A percentile compares a stretch with the other conserved stretches of the same genome.
Conservation (phyloP, 2,888 invertebrate genomes). For the Agrochola litura region DNA sequence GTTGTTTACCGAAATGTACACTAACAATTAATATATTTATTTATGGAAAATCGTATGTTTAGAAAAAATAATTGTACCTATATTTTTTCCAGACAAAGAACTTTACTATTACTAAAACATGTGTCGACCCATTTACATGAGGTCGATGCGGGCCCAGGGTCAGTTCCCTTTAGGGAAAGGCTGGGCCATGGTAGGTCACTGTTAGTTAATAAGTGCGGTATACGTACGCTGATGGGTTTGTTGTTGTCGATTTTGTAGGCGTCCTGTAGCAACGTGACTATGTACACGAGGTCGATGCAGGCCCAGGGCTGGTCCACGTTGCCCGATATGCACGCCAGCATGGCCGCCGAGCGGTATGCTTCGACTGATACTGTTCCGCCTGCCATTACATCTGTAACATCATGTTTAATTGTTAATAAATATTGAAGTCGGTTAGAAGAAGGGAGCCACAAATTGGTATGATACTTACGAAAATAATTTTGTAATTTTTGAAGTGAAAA, state of each 20-base stretch:
- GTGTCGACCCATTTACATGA: no score
- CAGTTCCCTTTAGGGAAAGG: no score
- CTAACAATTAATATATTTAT: no score
- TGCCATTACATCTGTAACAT: slow-evolving; percentile 67
- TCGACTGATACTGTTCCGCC: slow-evolving; percentile 94
- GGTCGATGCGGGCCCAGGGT: no score
- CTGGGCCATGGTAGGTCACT: not conserved
- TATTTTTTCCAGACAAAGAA: no score
- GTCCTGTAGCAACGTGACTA: slow-evolving; percentile 95
- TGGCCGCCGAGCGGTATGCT: slow-evolving; percentile 92
- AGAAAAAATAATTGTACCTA: no score
- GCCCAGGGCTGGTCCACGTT: slow-evolving; percentile 97
- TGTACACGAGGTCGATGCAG: slow-evolving; percentile 97
- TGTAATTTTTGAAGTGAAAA: no score
- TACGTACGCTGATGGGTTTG: slow-evolving; percentile 80
- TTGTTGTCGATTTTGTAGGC: slow-evolving; percentile 86
- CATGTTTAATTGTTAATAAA: not conserved
- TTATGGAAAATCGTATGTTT: no score
- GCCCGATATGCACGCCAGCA: slow-evolving; percentile 93
- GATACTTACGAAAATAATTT: no score
- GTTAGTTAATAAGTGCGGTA: not conserved
- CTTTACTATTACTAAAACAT: no score
- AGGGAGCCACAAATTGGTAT: not conserved
- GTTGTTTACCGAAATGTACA: no score
- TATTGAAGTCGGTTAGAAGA: not conserved